These are phyloP conservation scores for Tinamus guttatus DNA, from an alignment of 2,113 vertebrate genomes.

Conservation along the genomic window DNA sequence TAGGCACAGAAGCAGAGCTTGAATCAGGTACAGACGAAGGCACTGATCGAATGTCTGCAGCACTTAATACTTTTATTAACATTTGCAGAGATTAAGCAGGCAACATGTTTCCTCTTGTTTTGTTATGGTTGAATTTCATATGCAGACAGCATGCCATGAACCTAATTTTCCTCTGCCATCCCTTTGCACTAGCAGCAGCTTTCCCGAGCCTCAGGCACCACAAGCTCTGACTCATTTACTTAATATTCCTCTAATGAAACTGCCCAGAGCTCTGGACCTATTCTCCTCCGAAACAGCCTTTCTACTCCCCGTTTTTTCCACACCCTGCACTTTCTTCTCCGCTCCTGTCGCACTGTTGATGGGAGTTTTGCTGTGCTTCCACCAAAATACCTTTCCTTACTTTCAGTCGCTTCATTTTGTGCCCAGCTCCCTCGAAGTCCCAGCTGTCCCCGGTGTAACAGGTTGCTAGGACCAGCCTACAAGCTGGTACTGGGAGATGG, in stretches of 20 bases:
- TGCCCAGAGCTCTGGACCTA: constrained; percentile 57
- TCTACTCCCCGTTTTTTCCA: constrained; percentile 53
- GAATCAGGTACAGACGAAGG: not conserved
- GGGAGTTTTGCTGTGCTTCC: not conserved
- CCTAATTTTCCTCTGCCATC: constrained; percentile 44
- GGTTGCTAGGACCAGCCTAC: not conserved
- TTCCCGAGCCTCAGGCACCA: constrained; percentile 52
- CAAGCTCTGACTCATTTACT: constrained; percentile 71
- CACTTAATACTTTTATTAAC: not conserved
- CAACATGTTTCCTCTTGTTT: constrained; percentile 72
- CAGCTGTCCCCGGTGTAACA: not conserved
- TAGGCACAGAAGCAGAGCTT: not conserved
- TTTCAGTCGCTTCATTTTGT: not conserved
- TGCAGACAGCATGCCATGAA: constrained; percentile 35
- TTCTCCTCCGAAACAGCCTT: constrained; percentile 60
- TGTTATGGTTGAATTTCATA: constrained; percentile 56
- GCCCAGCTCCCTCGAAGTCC: rapidly evolving
- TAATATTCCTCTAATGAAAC: constrained; percentile 70
- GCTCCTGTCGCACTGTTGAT: not conserved
- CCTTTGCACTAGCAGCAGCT: constrained; percentile 48
- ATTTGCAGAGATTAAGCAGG: constrained; percentile 16
- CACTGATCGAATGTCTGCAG: not conserved
- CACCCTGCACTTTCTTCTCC: constrained; percentile 24
- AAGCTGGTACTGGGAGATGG: not conserved
- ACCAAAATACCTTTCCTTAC: not conserved